Evolutionary conservation across 2,113 vertebrate species (phyloP).

Genomic region (Notarius lentiginosus): DNA sequence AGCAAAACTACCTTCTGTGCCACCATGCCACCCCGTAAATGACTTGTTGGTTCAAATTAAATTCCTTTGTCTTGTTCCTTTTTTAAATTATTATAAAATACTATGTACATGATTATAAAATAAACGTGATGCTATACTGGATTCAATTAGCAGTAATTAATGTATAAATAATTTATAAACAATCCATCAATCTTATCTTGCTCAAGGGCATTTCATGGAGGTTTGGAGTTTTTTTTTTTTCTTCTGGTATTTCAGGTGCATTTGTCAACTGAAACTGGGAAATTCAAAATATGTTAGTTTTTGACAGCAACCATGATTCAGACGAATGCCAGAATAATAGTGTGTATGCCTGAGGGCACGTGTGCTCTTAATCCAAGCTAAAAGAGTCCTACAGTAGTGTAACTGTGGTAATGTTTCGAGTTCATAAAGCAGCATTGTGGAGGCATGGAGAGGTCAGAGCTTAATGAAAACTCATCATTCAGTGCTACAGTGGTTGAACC

Average conservation of each 20-base stretch:
- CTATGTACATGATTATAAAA: background rate
- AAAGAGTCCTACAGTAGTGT: constrained; percentile 37
- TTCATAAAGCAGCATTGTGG: constrained; percentile 70
- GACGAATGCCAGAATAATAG: constrained; percentile 36
- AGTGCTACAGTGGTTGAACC: constrained; percentile 55
- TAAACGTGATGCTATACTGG: background rate
- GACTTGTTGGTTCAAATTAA: background rate
- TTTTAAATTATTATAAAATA: background rate
- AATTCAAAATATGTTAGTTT: background rate
- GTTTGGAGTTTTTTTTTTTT: background rate
- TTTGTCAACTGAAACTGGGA: background rate
- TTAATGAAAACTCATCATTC: constrained; percentile 52
- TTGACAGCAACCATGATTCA: background rate
- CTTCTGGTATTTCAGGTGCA: background rate
- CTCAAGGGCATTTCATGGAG: no score
- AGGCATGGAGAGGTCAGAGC: constrained; percentile 52
- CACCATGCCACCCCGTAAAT: background rate
- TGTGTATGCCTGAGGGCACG: constrained; percentile 36
- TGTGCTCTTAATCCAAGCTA: constrained; percentile 33
- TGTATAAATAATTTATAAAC: background rate
- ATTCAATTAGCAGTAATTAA: background rate
- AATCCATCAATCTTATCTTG: background rate
- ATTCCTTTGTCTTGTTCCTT: background rate
- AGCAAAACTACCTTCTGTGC: background rate
- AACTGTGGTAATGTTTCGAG: constrained; percentile 59